Evolutionary conservation across 2,797 vertebrate genomes (phyloP).

Genomic region (Numenius phaeopus): DNA sequence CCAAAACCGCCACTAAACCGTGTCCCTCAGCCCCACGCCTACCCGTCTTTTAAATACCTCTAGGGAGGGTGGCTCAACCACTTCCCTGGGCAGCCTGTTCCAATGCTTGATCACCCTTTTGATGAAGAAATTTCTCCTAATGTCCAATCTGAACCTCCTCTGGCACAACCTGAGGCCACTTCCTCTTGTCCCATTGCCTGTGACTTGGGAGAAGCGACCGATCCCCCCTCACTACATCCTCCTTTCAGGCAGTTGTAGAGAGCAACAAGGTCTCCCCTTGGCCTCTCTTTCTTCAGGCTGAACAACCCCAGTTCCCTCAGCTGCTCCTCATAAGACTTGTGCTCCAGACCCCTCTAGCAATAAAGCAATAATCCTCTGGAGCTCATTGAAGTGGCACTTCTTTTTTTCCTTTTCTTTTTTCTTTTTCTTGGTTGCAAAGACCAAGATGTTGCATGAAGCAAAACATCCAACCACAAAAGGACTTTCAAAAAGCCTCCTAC

Average conservation of each 20-base stretch:
- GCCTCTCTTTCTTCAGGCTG: background rate
- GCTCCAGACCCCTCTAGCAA: background rate
- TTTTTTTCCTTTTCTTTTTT: background rate
- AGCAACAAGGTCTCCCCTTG: background rate
- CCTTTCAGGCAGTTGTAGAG: background rate
- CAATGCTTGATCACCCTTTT: background rate
- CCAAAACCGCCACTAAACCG: background rate
- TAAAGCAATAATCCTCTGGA: background rate
- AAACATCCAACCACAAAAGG: background rate
- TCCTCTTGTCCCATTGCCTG: background rate
- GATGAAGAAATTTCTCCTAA: background rate
- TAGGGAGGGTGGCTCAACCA: background rate
- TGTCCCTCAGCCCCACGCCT: background rate
- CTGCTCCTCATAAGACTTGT: background rate
- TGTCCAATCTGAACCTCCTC: background rate
- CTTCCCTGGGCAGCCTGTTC: background rate
- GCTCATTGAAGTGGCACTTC: background rate
- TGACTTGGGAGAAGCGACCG: background rate
- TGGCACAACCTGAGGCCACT: background rate
- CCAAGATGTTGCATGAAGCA: background rate
- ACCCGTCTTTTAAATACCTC: background rate
- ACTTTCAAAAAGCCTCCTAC: background rate
- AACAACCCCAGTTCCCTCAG: background rate
- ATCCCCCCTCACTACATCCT: background rate
- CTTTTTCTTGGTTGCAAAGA: background rate